Evolutionary conservation across 1,140 invertebrate genomes (phyloP).

Genomic region (Drosophila willistoni): DNA sequence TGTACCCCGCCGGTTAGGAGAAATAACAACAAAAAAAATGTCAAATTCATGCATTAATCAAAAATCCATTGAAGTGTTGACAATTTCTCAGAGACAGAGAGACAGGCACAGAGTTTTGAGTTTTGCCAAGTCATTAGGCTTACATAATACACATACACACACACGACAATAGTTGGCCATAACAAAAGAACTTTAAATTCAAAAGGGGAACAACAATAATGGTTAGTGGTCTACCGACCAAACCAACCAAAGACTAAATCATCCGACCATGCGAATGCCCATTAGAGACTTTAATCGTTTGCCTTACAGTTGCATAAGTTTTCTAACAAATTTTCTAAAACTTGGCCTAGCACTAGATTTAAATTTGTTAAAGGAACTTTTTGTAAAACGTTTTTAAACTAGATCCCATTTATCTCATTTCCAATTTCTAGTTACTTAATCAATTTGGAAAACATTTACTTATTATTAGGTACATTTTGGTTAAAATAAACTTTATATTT

Average conservation of each 20-base stretch:
- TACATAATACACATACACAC: constrained; percentile 26
- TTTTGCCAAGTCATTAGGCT: constrained; percentile 32
- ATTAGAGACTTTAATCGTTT: neutral
- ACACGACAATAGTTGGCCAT: constrained; percentile 29
- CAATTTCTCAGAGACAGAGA: constrained; percentile 39
- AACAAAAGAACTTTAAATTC: constrained; percentile 54
- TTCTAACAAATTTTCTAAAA: no score
- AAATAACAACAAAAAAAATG: constrained; percentile 38
- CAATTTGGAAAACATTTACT: no score
- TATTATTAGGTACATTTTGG: no score
- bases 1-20: constrained; percentile 36
- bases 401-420: no score
- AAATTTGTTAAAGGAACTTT: no score
- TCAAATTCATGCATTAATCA: constrained; percentile 79
- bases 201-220: constrained; percentile 52
- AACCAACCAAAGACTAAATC: neutral
- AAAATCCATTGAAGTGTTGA: constrained; percentile 71
- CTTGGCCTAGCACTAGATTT: no score
- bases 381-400: no score
- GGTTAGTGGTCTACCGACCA: neutral
- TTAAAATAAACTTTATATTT: no score
- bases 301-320: no score
- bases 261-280: neutral
- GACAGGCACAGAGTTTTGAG: constrained; percentile 10
- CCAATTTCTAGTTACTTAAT: no score